Base-by-base conservation (phyloP, 2,888 invertebrate genomes). In the Scaptomyza cyrtandrae region DNA sequence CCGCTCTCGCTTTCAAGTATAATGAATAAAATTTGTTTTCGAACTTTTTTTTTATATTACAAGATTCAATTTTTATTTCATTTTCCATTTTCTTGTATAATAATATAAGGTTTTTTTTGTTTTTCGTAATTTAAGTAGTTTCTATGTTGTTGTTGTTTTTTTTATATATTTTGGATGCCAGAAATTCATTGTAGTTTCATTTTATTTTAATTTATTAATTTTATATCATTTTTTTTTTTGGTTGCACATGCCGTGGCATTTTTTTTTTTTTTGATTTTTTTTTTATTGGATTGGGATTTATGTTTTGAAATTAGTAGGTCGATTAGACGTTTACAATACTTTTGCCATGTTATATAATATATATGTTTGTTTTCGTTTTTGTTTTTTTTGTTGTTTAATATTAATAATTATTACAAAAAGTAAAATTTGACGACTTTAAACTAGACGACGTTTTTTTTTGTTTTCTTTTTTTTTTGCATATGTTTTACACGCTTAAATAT, bases 21-120 rank as follows among this genome's bases (percentile, higher is more conserved):
- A 10, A n/a, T 6, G 27, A 29, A 1, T 29, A 13, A 31, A 29
- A 13, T 13, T 13, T n/a, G n/a, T 29, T 7, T n/a, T 37, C n/a
- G 9, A 35, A 1, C 13, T 13, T 39, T 60, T 70, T 60, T 73
- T 87, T 89, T 90, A 90, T 90, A 90, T 90, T 90, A 90, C 90
- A 90, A 90, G 90, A 91, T 90, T 90, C 89, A 91, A 90, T 91
- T 90, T 90, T 90, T 90, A 90, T 90, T 89, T 90, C 74, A 81
- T 85, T 87, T 89, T 73, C 57, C 77, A 79, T 86, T 82, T 87
- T 90, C 87, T 90, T 90, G 90, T 91, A 90, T 90, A 88, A 90
- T 90, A 89, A 90, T 90, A 90, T 90, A 90, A 85, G 75, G 71
- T 62, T 71, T 71, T 78, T 76, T 62, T n/a, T n/a, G n/a, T 71